Base-by-base conservation (phyloP, 2,797 vertebrate genomes). In the Alauda arvensis region DNA sequence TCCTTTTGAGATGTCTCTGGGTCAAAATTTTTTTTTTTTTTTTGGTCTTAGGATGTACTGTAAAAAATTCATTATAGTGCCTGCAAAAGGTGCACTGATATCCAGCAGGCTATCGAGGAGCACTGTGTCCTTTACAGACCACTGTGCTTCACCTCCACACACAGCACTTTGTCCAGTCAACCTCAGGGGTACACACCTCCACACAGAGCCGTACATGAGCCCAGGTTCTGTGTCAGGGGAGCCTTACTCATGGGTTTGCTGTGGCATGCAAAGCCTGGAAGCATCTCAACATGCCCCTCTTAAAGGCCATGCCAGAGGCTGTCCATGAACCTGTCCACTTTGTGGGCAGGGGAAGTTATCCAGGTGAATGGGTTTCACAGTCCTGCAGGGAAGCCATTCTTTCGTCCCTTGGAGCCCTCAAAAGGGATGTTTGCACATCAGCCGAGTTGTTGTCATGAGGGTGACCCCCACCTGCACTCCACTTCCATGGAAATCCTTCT, bases 131-230 rank as follows among this genome's bases (percentile, higher is more conserved):
- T 66, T 61, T 48, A 26, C 31, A 88, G 48, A 62, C 5, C 23
- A 6, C 28, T 14, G 1, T 34, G 33, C 31, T 72, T 72, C 62
- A 71, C 5, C 40, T 69, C 19, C 1, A 1, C 1, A 11, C 3
- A 1, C 34, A 76, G 52, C 3, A 3, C 15, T 37, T 28, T 51
- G 28, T 53, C 25, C 28, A 37, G 2, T 3, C 14, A 10, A 2
- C 16, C 31, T 71, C 1, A 0, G 3, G 13, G 26, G n/a, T 21
- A 28, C 40, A 9, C 3, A 8, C 4, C 17, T 83, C 42, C 3
- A 0, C 0, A 0, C 12, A 76, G 56, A 52, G 29, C 28, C 4
- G 2, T 15, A 4, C 0, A 5, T 40, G 34, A 82, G 37, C 26
- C 42, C 34, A 14, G 2, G 10, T 43, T 33, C 11, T 29, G 4